Percentiles rank a stretch among this genome's conserved stretches.
These are phyloP conservation scores for Drosophila percnosoma DNA, from an alignment of 2,888 invertebrate species.

Conservation along the genomic window DNA sequence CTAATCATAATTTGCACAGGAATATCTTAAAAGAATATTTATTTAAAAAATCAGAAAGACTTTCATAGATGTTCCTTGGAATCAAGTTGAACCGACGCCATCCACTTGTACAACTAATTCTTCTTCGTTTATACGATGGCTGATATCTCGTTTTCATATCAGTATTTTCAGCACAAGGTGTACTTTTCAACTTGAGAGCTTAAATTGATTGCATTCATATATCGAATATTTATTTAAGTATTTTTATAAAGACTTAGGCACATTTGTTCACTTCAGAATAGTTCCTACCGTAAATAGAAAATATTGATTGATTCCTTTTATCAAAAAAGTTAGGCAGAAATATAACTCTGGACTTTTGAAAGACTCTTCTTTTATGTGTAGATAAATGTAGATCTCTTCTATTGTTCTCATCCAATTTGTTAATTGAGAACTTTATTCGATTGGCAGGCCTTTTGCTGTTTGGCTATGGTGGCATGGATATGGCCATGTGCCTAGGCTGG, in stretches of 20 bases:
- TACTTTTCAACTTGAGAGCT: constrained; percentile 7
- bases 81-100: background rate
- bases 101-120: background rate
- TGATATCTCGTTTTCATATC: constrained; percentile 20
- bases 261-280: background rate
- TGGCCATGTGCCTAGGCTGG: constrained; percentile 75
- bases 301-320: background rate
- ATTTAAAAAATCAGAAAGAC: background rate
- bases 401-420: background rate
- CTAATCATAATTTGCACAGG: background rate
- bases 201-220: constrained; percentile 17
- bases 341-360: background rate
- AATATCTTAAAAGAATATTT: background rate
- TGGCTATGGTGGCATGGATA: constrained; percentile 70
- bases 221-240: constrained; percentile 4
- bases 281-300: background rate
- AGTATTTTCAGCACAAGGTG: background rate
- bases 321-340: background rate
- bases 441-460: constrained; percentile 59
- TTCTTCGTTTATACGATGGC: background rate
- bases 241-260: background rate
- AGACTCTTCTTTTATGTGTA: background rate
- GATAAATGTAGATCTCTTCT: background rate
- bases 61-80: background rate
- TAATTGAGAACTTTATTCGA: background rate